phyloP scores from a whole-genome alignment of 2,797 vertebrate species.

The Enteromius anoplus region DNA sequence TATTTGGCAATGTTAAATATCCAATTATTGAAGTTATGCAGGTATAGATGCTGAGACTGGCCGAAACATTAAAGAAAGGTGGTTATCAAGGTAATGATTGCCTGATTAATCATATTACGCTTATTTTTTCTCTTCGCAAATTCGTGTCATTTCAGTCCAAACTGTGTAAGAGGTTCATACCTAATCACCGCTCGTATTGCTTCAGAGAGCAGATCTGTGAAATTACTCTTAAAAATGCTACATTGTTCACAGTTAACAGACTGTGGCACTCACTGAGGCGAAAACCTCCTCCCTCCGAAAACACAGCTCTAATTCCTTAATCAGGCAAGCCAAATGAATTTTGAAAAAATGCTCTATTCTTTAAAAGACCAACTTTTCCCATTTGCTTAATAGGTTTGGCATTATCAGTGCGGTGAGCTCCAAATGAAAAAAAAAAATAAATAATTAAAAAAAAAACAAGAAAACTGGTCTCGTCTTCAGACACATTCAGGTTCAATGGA shows the following conservation, averaged over 20 bases:
- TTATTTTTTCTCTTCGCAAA: constrained; percentile 17
- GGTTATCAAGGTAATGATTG: background rate
- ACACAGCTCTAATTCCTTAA: constrained; percentile 49
- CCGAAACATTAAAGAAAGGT: background rate
- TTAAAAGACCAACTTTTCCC: constrained; percentile 35
- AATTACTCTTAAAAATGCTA: constrained; percentile 46
- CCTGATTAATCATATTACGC: background rate
- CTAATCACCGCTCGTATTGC: background rate
- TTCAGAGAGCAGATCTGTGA: constrained; percentile 45
- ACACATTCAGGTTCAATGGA: background rate
- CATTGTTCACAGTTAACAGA: constrained; percentile 55
- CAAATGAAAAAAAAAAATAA: background rate
- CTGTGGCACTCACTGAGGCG: constrained; percentile 8
- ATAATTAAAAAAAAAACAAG: background rate
- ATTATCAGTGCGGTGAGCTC: constrained; percentile 28
- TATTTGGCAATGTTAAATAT: background rate
- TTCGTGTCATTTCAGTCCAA: background rate
- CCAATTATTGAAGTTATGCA: background rate
- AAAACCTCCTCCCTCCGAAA: background rate
- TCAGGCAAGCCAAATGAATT: constrained; percentile 48
- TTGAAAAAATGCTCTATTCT: constrained; percentile 39
- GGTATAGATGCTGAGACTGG: background rate
- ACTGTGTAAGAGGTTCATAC: background rate
- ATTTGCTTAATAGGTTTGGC: constrained; percentile 53
- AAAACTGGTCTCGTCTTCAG: background rate